A percentile compares a stretch with the other conserved stretches of the same genome.
These are phyloP conservation scores for Protodeltote pygarga DNA, from an alignment of 2,888 invertebrate genomes.

Conservation along the genomic window DNA sequence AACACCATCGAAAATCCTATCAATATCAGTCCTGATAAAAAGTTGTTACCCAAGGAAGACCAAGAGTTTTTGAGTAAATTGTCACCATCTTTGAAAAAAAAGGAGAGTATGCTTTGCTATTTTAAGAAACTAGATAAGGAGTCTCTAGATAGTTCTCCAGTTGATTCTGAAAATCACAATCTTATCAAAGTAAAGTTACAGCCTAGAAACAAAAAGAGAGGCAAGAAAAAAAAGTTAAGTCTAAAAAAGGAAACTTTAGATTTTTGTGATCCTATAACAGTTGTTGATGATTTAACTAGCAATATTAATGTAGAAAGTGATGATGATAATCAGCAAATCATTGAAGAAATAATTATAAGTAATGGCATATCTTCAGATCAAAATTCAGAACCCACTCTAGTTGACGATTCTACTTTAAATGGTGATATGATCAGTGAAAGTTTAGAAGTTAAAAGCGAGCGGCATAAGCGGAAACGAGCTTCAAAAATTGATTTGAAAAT, in stretches of 20 bases:
- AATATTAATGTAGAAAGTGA: constrained; percentile 7
- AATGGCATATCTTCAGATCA: too few species aligned
- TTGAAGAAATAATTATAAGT: background rate
- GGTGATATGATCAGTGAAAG: background rate
- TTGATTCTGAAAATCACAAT: constrained; percentile 55
- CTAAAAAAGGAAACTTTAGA: constrained; percentile 42
- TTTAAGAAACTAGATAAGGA: constrained; percentile 84
- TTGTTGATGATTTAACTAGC: constrained; percentile 14
- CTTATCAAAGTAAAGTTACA: constrained; percentile 73
- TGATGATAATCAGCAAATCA: background rate
- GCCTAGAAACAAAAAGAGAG: constrained; percentile 64
- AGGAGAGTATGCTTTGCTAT: constrained; percentile 88
- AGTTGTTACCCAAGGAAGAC: constrained; percentile 66
- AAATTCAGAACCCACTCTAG: background rate
- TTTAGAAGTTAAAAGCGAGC: constrained; percentile 20
- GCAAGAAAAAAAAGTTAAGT: constrained; percentile 60
- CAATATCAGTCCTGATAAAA: constrained; percentile 44
- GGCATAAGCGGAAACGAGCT: constrained; percentile 38
- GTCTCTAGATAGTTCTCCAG: constrained; percentile 38
- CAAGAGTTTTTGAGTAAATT: constrained; percentile 84
- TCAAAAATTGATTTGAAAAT: constrained; percentile 16
- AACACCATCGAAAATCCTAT: constrained; percentile 48
- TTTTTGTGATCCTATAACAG: constrained; percentile 26
- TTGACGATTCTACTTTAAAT: background rate
- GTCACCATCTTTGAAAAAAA: constrained; percentile 86